phyloP scores from a whole-genome alignment of 2,113 vertebrate species.

The Daboia siamensis region DNA sequence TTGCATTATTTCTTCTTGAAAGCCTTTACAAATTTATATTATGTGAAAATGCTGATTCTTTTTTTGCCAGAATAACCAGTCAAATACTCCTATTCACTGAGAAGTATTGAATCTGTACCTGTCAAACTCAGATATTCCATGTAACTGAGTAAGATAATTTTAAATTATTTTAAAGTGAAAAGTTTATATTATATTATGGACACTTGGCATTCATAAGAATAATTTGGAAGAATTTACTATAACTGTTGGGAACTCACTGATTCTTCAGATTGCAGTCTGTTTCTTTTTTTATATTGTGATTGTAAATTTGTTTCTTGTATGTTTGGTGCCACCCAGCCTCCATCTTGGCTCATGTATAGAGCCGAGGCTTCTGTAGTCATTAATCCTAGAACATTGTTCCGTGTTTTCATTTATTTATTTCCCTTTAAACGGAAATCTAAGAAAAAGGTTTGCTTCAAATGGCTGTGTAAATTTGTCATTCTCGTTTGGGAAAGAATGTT shows the following conservation, averaged over 20 bases:
- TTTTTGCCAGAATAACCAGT: not conserved
- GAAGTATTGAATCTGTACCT: not conserved
- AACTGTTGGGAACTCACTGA: not conserved
- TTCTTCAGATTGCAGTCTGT: not conserved
- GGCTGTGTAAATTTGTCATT: not conserved
- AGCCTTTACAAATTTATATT: not conserved
- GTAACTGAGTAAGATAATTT: not conserved
- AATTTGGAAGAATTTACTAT: not conserved
- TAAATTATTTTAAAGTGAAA: not conserved
- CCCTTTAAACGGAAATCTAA: not conserved
- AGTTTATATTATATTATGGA: not conserved
- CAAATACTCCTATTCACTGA: not conserved
- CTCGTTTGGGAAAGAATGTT: not conserved
- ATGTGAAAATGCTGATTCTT: not conserved
- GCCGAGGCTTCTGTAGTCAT: not conserved
- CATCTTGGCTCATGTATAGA: not conserved
- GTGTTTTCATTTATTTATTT: not conserved
- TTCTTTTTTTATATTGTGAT: not conserved
- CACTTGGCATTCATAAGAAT: not conserved
- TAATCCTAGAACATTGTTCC: not conserved
- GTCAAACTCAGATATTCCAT: not conserved
- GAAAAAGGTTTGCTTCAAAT: not conserved
- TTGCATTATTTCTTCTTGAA: accelerated
- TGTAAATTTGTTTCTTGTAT: not conserved
- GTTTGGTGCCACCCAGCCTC: not conserved